Percentiles rank a stretch among this genome's conserved stretches.
These are phyloP conservation scores for Schrankia costaestrigalis DNA, from an alignment of 2,888 invertebrate genomes.

Conservation along the genomic window DNA sequence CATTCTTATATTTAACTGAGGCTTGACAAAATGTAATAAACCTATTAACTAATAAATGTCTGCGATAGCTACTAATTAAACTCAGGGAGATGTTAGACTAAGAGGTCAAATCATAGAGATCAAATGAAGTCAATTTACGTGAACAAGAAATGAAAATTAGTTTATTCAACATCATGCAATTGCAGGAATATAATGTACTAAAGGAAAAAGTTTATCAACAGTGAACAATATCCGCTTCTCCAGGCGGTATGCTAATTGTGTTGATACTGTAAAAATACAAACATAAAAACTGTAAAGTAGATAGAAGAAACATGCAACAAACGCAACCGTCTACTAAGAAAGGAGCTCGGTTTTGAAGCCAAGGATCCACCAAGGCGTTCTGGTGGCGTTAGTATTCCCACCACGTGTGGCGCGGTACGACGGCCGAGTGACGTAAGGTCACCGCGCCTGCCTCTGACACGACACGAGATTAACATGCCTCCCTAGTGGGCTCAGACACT, in stretches of 20 bases:
- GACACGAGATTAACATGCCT: constrained; percentile 64
- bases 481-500: constrained; percentile 30
- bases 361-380: constrained; percentile 78
- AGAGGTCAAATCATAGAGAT: constrained; percentile 38
- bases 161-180: constrained; percentile 6
- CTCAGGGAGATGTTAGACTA: constrained; percentile 26
- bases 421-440: constrained; percentile 77
- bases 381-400: constrained; percentile 74
- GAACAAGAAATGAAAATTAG: constrained; percentile 14
- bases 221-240: constrained; percentile 16
- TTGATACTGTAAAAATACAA: constrained; percentile 22
- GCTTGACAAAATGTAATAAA: too few relatives aligned
- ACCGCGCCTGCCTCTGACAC: constrained; percentile 67
- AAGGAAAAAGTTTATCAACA: constrained; percentile 20
- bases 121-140: constrained; percentile 34
- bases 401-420: constrained; percentile 62
- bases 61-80: constrained; percentile 29
- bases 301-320: constrained; percentile 59
- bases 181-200: constrained; percentile 11
- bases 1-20: too few relatives aligned
- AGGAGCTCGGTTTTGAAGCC: constrained; percentile 80
- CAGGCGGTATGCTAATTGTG: constrained; percentile 18
- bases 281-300: constrained; percentile 39
- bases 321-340: constrained; percentile 71
- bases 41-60: constrained; percentile 5